Conservation (phyloP, 2,113 vertebrate genomes). For the Macrotus californicus region DNA sequence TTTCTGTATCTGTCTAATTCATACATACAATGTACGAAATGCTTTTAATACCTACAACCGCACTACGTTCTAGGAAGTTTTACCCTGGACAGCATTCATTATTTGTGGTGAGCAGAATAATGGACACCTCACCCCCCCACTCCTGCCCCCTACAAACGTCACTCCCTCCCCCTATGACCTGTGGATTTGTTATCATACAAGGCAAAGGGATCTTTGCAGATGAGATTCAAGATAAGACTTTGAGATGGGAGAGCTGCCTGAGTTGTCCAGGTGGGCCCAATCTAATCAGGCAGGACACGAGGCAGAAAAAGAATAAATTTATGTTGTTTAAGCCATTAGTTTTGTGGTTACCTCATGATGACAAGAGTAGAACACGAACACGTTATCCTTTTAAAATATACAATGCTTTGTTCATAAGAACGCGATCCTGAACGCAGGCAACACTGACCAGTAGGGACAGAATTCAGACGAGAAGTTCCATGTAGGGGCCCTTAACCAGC, state of each 20-base stretch:
- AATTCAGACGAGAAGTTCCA: background rate
- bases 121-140: too few species aligned
- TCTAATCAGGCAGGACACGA: background rate
- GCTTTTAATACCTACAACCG: background rate
- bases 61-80: background rate
- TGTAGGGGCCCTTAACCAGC: background rate
- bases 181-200: background rate
- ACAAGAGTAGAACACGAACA: background rate
- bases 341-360: background rate
- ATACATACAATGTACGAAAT: background rate
- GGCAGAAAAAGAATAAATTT: background rate
- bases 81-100: background rate
- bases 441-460: background rate
- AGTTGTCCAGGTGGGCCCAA: background rate
- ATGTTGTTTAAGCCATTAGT: background rate
- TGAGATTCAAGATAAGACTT: background rate
- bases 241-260: background rate
- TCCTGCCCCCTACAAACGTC: background rate
- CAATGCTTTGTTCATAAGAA: background rate
- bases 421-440: background rate
- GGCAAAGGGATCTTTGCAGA: background rate
- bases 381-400: background rate
- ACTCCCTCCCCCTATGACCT: background rate
- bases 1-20: background rate
- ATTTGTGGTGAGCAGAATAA: background rate